Conservation (phyloP, 2,797 vertebrate species). For the Falco rusticolus region DNA sequence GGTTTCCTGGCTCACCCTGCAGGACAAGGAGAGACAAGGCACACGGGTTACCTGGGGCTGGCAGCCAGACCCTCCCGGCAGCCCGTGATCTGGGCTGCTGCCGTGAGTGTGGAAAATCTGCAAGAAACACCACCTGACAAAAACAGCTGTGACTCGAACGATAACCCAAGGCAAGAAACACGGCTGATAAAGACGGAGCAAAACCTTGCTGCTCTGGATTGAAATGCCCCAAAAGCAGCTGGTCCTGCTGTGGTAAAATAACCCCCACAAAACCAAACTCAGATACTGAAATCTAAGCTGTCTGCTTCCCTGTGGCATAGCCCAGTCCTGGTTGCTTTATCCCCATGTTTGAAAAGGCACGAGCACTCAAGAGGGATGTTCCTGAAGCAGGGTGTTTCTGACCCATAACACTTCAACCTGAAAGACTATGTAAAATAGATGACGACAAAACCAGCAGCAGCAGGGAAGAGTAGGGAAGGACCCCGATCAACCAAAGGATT, state of each 20-base stretch:
- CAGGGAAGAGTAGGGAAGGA: not conserved
- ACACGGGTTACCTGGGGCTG: not conserved
- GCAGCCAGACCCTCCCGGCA: not conserved
- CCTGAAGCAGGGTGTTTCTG: not conserved
- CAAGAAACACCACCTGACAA: not conserved
- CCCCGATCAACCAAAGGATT: not conserved
- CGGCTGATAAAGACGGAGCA: not conserved
- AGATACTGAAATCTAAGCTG: not conserved
- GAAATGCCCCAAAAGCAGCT: not conserved
- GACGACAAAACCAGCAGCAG: not conserved
- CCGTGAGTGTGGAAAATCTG: not conserved
- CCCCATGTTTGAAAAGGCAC: not conserved
- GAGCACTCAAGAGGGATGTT: not conserved
- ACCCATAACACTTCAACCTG: not conserved
- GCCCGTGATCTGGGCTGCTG: not conserved
- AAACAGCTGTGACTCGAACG: not conserved
- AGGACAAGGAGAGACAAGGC: slow-evolving; percentile 60
- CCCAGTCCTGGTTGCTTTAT: not conserved
- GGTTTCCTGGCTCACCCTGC: slow-evolving; percentile 91
- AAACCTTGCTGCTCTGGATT: not conserved
- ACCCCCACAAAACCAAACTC: not conserved
- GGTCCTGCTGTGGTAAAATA: not conserved
- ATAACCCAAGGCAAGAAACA: not conserved
- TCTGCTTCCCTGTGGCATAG: not conserved
- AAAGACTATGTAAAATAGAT: not conserved